These are phyloP conservation scores for Percopsis omiscomaycus DNA, from an alignment of 2,797 vertebrate species.

Conservation along the genomic window DNA sequence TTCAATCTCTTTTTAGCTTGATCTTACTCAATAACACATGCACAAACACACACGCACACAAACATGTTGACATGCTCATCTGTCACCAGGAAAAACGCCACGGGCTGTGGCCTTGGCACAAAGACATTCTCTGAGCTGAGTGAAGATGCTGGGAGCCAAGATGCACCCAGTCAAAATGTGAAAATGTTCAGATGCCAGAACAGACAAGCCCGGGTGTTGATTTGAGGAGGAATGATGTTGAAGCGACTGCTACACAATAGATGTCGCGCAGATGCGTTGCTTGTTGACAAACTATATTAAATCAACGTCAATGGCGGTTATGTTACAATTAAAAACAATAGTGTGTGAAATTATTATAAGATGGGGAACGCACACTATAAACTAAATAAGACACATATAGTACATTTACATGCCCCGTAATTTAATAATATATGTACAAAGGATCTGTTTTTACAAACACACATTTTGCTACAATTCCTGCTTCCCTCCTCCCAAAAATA, in stretches of 20 bases:
- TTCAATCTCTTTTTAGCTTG: not conserved
- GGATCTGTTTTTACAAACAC: too few species aligned
- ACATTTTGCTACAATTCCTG: too few species aligned
- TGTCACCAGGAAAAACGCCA: slow-evolving; percentile 79
- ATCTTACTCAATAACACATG: slow-evolving; percentile 18
- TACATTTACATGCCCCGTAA: too few species aligned
- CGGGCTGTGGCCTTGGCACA: slow-evolving; percentile 81
- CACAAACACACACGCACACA: slow-evolving; percentile 47
- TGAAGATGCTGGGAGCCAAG: slow-evolving; percentile 78
- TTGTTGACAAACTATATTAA: slow-evolving; percentile 30
- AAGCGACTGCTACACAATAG: slow-evolving; percentile 55
- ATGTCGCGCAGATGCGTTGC: slow-evolving; percentile 29
- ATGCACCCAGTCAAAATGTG: slow-evolving; percentile 82
- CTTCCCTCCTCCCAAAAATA: slow-evolving; percentile 33
- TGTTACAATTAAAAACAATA: not conserved
- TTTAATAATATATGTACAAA: too few species aligned
- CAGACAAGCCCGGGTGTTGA: slow-evolving; percentile 72
- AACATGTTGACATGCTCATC: slow-evolving; percentile 80
- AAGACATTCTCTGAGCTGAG: slow-evolving; percentile 78
- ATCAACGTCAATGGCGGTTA: slow-evolving; percentile 3
- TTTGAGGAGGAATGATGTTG: slow-evolving; percentile 75
- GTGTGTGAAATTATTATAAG: too few species aligned
- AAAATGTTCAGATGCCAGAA: slow-evolving; percentile 77
- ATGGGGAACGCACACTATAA: too few species aligned
- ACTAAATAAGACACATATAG: too few species aligned